Evolutionary conservation across 2,797 vertebrate genomes (phyloP).

Genomic region (Rhynchotus rufescens): DNA sequence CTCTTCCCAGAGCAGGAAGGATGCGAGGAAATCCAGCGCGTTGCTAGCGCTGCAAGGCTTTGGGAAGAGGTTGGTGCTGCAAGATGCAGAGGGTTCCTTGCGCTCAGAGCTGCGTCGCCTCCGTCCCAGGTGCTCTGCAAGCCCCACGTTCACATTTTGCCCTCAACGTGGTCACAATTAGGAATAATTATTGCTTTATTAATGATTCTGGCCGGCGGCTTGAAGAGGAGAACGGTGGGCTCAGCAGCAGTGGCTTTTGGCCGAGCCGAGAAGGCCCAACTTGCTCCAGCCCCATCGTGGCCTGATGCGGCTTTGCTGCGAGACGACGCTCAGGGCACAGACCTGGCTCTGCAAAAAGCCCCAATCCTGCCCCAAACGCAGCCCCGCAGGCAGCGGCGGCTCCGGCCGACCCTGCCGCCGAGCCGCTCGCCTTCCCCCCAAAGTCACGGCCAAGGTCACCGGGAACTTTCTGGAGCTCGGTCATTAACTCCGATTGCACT

Average conservation of each 20-base stretch:
- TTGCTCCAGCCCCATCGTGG: neutral
- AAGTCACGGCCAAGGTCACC: conserved; percentile 65
- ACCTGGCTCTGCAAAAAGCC: neutral
- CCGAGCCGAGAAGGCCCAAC: neutral
- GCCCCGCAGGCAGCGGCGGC: neutral
- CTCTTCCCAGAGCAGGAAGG: conserved; percentile 22
- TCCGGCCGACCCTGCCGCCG: neutral
- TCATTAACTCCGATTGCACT: conserved; percentile 75
- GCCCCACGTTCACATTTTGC: neutral
- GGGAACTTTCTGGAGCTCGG: conserved; percentile 65
- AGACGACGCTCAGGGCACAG: neutral
- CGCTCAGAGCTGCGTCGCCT: neutral
- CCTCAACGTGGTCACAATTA: neutral
- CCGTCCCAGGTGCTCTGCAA: neutral
- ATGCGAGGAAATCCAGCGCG: conserved; percentile 29
- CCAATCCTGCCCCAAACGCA: neutral
- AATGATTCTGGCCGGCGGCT: neutral
- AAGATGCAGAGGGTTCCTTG: neutral
- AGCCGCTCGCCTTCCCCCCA: conserved; percentile 30
- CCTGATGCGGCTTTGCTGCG: neutral
- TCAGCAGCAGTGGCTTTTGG: neutral
- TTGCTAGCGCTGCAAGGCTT: neutral
- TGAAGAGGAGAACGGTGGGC: neutral
- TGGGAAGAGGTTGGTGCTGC: conserved; percentile 9
- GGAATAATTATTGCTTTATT: too few species aligned